Percentiles rank a stretch among this genome's conserved stretches.
Evolutionary conservation across 2,113 vertebrate genomes (phyloP).

Genomic region (Arothron firmamentum): DNA sequence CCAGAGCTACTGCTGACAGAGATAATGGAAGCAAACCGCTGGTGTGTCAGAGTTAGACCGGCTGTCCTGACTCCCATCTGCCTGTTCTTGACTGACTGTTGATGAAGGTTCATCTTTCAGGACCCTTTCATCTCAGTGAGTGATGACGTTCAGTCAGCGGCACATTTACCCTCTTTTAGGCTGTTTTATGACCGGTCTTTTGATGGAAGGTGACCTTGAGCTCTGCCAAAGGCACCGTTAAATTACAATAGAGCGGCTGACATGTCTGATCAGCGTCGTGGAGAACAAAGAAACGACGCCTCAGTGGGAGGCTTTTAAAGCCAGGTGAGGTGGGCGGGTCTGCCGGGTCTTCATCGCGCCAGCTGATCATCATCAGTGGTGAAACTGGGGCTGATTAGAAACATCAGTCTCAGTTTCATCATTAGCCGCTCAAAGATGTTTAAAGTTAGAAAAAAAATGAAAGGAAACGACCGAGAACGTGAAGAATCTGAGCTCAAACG

Average conservation of each 20-base stretch:
- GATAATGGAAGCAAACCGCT: no score
- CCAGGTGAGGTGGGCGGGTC: background rate
- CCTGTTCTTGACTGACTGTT: constrained; percentile 14
- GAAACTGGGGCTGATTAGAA: background rate
- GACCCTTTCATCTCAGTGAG: constrained; percentile 63
- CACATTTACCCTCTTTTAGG: constrained; percentile 18
- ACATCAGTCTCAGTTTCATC: background rate
- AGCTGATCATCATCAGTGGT: background rate
- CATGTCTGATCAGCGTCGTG: constrained; percentile 30
- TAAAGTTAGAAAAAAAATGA: no score
- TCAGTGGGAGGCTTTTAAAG: constrained; percentile 17
- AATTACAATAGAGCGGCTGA: constrained; percentile 37
- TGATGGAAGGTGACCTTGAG: background rate
- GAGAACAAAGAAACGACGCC: constrained; percentile 33
- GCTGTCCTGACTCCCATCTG: no score
- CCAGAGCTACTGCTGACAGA: background rate
- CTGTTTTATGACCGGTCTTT: background rate
- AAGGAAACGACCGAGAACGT: no score
- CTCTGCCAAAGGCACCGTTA: background rate
- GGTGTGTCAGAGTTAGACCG: no score
- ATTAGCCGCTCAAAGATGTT: no score
- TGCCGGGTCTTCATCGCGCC: no score
- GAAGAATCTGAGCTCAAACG: no score
- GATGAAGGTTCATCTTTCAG: constrained; percentile 64
- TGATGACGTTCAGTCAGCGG: constrained; percentile 55